Evolutionary conservation across 2,888 invertebrate species (phyloP).

Genomic region (Thecophora atra): DNA sequence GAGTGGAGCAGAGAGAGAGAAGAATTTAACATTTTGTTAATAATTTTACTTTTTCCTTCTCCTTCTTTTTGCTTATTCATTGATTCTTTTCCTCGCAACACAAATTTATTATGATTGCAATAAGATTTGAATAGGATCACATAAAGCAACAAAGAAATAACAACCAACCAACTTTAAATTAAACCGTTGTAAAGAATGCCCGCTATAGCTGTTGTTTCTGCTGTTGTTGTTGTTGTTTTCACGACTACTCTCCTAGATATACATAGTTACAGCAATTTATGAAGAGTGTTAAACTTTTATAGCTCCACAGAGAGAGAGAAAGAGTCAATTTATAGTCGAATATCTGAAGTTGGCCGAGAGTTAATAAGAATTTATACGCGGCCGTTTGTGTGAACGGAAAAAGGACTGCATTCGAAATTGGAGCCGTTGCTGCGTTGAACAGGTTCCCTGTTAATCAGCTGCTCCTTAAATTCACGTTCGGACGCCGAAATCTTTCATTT

Average conservation of each 20-base stretch:
- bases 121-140: conserved; percentile 14
- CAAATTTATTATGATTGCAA: conserved; percentile 29
- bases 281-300: conserved; percentile 13
- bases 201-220: not conserved
- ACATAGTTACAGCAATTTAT: conserved; percentile 2
- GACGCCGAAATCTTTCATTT: too few relatives aligned
- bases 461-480: conserved; percentile 11
- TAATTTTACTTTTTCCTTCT: not conserved
- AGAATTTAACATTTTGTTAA: too few relatives aligned
- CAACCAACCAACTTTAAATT: not conserved
- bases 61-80: not conserved
- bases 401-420: too few relatives aligned
- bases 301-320: not conserved
- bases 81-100: not conserved
- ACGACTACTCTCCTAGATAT: not conserved
- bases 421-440: too few relatives aligned
- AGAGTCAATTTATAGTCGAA: conserved; percentile 9
- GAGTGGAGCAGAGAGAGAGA: too few relatives aligned
- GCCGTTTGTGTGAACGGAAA: not conserved
- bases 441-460: not conserved
- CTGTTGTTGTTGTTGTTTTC: conserved; percentile 2
- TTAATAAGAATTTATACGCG: conserved; percentile 38
- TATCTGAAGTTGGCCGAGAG: conserved; percentile 13
- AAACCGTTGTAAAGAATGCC: not conserved
- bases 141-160: too few relatives aligned